Evolutionary conservation across 2,797 vertebrate species (phyloP).

Genomic region (Pseudomugil gertrudae): DNA sequence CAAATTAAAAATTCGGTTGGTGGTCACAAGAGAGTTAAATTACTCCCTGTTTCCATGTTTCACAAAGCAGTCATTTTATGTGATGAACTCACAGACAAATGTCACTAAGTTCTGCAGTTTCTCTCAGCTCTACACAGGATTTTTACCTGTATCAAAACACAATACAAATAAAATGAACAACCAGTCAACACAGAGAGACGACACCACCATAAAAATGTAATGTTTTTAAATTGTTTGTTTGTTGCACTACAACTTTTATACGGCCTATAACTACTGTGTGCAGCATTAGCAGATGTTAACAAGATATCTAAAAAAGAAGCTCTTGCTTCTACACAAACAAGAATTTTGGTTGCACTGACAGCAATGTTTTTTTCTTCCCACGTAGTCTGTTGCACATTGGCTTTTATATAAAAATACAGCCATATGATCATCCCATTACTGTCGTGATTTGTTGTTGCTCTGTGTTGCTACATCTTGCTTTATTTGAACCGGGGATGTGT

Average conservation of each 20-base stretch:
- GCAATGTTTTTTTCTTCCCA: slow-evolving; percentile 27
- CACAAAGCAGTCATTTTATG: not conserved
- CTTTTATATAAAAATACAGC: slow-evolving; percentile 38
- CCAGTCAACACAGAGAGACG: not conserved
- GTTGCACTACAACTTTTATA: not conserved
- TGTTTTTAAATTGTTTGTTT: slow-evolving; percentile 3
- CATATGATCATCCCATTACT: slow-evolving; percentile 32
- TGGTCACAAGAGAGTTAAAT: not conserved
- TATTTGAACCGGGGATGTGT: slow-evolving; percentile 34
- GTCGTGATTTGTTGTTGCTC: slow-evolving; percentile 28
- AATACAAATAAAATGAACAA: too few relatives aligned
- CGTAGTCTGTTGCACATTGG: slow-evolving; percentile 9
- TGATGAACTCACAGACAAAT: not conserved
- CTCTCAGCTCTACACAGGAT: not conserved
- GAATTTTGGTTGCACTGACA: slow-evolving; percentile 1
- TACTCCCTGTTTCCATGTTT: not conserved
- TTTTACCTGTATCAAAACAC: not conserved
- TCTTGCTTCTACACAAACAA: slow-evolving; percentile 11
- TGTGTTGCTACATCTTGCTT: slow-evolving; percentile 33
- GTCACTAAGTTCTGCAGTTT: not conserved
- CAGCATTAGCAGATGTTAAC: not conserved
- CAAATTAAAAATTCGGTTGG: too few relatives aligned
- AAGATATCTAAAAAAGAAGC: not conserved
- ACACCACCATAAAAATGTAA: not conserved
- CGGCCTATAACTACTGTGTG: not conserved